Evolutionary conservation across 2,797 vertebrate species (phyloP).

Genomic region (Delichon dasypus): DNA sequence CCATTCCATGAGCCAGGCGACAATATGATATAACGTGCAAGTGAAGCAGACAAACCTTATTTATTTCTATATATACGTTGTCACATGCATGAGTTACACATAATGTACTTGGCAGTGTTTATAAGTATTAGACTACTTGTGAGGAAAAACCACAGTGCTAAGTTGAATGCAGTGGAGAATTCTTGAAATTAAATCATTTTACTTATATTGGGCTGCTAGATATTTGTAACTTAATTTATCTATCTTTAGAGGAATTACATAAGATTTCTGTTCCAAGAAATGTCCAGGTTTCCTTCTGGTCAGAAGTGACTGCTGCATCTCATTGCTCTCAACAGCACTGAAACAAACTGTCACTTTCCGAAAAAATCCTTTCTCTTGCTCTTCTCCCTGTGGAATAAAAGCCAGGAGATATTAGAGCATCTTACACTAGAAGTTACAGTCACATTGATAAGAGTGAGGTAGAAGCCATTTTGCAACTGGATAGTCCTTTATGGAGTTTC

Average conservation of each 20-base stretch:
- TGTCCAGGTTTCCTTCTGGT: not conserved
- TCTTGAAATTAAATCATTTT: not conserved
- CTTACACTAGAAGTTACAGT: not conserved
- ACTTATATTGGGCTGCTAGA: not conserved
- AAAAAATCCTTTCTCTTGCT: not conserved
- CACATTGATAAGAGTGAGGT: not conserved
- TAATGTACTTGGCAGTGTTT: not conserved
- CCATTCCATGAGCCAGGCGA: not conserved
- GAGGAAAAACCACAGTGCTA: not conserved
- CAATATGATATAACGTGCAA: not conserved
- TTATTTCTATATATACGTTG: not conserved
- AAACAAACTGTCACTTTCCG: not conserved
- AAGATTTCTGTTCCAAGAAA: not conserved
- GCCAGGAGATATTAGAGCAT: accelerated
- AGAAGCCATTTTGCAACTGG: not conserved
- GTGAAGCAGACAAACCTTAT: not conserved
- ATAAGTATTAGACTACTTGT: not conserved
- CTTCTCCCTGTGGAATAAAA: not conserved
- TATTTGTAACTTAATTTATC: not conserved
- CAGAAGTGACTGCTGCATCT: not conserved
- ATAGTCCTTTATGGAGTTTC: not conserved
- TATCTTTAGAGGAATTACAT: not conserved
- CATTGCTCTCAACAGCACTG: not conserved
- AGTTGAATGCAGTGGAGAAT: not conserved
- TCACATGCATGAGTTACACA: not conserved